Conservation (phyloP, 2,797 vertebrate genomes). For the Falco berigora region DNA sequence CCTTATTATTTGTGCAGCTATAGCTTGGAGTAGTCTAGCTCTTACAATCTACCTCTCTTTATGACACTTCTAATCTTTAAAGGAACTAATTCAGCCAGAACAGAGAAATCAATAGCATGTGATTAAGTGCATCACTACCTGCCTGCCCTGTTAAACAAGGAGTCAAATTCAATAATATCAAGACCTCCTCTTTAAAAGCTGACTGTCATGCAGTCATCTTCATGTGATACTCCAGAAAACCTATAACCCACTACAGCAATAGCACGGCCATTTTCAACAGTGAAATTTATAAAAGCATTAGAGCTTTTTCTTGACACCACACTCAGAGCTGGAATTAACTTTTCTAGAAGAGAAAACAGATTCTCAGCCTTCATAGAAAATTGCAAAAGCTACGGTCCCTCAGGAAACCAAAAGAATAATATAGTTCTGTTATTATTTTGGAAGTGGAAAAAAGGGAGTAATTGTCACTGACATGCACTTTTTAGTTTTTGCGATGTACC, state of each 20-base stretch:
- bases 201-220: neutral
- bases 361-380: neutral
- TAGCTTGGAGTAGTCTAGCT: neutral
- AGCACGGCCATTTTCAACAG: neutral
- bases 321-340: neutral
- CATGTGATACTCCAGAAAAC: neutral
- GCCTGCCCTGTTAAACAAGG: neutral
- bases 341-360: neutral
- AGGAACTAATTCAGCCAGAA: conserved; percentile 2
- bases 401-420: neutral
- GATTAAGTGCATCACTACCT: neutral
- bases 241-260: neutral
- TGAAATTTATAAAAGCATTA: neutral
- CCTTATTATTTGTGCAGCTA: neutral
- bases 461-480: neutral
- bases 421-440: neutral
- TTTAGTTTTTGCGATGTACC: neutral
- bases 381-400: neutral
- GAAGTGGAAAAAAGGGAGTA: neutral
- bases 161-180: neutral
- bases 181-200: neutral
- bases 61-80: neutral
- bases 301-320: neutral
- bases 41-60: neutral
- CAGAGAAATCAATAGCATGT: neutral